phyloP scores from a whole-genome alignment of 2,888 invertebrate species.

The Anodontia alba region DNA sequence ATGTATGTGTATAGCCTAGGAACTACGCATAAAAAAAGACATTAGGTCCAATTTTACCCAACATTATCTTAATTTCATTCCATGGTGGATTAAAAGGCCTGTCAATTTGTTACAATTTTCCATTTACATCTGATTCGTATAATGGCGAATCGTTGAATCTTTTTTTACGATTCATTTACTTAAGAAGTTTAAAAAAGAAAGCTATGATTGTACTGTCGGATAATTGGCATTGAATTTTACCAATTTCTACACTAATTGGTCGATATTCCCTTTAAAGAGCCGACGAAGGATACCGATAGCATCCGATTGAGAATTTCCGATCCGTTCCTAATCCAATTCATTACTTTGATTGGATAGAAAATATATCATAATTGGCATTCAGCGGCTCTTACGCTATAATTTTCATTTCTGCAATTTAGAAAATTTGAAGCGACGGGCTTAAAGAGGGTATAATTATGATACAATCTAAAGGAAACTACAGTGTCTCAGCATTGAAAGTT shows the following conservation, averaged over 20 bases:
- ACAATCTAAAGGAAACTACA: conserved; percentile 3
- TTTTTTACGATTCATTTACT: conserved; percentile 15
- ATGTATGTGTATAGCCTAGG: no score
- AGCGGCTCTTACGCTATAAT: conserved; percentile 46
- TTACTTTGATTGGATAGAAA: conserved; percentile 46
- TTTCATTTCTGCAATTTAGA: conserved; percentile 54
- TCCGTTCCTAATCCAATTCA: conserved; percentile 44
- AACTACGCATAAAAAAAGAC: no score
- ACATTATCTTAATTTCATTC: no score
- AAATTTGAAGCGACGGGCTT: conserved; percentile 3
- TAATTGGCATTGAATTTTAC: conserved; percentile 5
- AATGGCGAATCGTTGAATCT: background rate
- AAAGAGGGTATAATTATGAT: conserved; percentile 16
- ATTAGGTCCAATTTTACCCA: no score
- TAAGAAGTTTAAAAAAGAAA: conserved; percentile 14
- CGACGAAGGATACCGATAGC: conserved; percentile 26
- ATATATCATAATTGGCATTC: conserved; percentile 59
- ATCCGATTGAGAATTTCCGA: conserved; percentile 47
- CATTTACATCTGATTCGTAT: background rate
- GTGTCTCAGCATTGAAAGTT: conserved; percentile 12
- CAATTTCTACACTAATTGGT: conserved; percentile 14
- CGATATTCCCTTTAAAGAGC: conserved; percentile 11
- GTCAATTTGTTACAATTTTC: background rate
- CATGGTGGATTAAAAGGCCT: background rate
- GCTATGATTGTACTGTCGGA: background rate